A percentile compares a stretch with the other conserved stretches of the same genome.
Evolutionary conservation across 2,113 vertebrate species (phyloP).

Genomic region (Sinocyclocheilus anophthalmus): DNA sequence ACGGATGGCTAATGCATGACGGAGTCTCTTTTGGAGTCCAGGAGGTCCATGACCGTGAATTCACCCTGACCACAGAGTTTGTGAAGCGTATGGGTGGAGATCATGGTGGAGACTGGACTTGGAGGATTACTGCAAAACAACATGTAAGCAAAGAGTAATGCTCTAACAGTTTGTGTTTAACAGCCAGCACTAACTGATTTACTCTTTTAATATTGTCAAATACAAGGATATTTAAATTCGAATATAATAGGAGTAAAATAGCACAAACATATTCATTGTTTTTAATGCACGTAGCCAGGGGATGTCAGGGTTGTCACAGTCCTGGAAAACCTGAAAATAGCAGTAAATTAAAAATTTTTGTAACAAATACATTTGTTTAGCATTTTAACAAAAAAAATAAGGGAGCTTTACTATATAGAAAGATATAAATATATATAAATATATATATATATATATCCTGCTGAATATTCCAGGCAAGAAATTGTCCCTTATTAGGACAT

Average conservation of each 20-base stretch:
- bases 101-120: conserved; percentile 95
- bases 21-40: conserved; percentile 87
- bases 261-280: neutral
- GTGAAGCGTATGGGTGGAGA: conserved; percentile 86
- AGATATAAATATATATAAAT: no score
- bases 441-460: no score
- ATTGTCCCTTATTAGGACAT: neutral
- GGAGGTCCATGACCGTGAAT: conserved; percentile 82
- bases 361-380: no score
- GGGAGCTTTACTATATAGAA: no score
- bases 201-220: neutral
- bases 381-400: no score
- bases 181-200: neutral
- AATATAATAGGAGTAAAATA: neutral
- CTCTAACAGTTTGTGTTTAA: neutral
- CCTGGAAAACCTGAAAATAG: neutral
- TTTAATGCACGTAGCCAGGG: neutral
- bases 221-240: neutral
- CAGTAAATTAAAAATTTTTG: neutral
- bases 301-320: neutral
- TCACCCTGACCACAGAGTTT: conserved; percentile 86
- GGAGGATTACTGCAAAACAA: conserved; percentile 85
- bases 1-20: conserved; percentile 92
- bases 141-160: conserved; percentile 72
- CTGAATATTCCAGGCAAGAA: neutral